Evolutionary conservation across 1,140 invertebrate genomes (phyloP), one percentile per base, ranked within the genome.

Genomic region (Drosophila pseudoobscura): DNA sequence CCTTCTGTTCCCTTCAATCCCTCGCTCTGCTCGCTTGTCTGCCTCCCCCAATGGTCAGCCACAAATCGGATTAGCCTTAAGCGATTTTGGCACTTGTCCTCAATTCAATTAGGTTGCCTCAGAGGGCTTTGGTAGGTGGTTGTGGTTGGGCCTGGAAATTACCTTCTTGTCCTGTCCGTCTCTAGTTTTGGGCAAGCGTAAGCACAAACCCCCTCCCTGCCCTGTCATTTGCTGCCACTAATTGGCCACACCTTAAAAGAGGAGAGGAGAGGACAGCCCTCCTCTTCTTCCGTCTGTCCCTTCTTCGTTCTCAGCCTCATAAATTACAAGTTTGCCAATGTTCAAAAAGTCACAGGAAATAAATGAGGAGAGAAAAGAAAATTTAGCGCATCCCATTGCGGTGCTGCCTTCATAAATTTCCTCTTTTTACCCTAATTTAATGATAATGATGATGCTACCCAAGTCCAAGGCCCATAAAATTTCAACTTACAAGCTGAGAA

Each of bases 401-500:
- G 70, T 74, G 71, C 70, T 74, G 71, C 70, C 77, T 75, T 74
- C 78, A 85, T 85, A 85, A 87, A 87, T 82, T 70, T 70, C 66
- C 63, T 50, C 69, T 87, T 74, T 75, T 76, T 82, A 87, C 83
- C 78, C 83, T 85, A 85, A 85, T 85, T 87, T 85, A 69, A 64
- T 76, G 65, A 64, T 62, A 64, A 68, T 87, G 80, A 83, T 78
- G 80, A 71, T 82, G 78, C 79, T 39, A 13, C 35, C 65, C 72
- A 57, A 78, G 80, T 87, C 71, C 69, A 78, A 75, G 82, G 78
- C 78, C 78, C 82, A 87, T 82, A 80, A 87, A 87, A 87, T 78
- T 54, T 65, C 82, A 82, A 75, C 83, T 87, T 87, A 87, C 82
- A 87, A 87, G 78, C 82, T 87, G 82, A 87, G 82, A 87, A 87